phyloP scores from a whole-genome alignment of 2,888 invertebrate genomes.

The Asteroscopus sphinx region DNA sequence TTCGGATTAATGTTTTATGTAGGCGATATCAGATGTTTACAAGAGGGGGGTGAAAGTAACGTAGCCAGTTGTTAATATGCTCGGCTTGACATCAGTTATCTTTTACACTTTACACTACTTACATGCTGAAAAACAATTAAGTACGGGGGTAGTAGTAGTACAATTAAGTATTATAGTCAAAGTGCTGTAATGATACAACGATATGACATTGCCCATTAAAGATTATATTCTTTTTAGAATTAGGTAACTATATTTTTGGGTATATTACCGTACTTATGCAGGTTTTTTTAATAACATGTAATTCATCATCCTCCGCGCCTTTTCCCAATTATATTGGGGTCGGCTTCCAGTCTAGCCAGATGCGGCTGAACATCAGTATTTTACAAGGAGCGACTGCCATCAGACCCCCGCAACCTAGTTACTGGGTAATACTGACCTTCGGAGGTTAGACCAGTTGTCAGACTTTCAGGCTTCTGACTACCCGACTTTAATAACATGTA shows the following conservation, averaged over 20 bases:
- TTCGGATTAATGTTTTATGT: conserved; percentile 80
- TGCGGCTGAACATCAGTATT: too few relatives aligned
- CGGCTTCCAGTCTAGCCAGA: too few relatives aligned
- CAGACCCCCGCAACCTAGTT: too few relatives aligned
- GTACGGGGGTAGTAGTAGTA: conserved; percentile 34
- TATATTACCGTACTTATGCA: background rate
- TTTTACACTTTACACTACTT: conserved; percentile 51
- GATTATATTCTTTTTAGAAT: conserved; percentile 10
- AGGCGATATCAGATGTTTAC: conserved; percentile 77
- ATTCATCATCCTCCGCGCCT: too few relatives aligned
- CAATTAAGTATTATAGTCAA: conserved; percentile 31
- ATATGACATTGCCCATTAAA: conserved; percentile 27
- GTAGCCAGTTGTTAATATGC: conserved; percentile 56
- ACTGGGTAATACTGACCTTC: too few relatives aligned
- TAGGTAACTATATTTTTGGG: conserved; percentile 3
- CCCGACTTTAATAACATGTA: too few relatives aligned
- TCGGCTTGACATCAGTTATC: conserved; percentile 50
- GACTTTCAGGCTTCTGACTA: too few relatives aligned
- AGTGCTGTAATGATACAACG: conserved; percentile 35
- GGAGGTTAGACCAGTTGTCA: too few relatives aligned
- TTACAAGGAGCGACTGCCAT: too few relatives aligned
- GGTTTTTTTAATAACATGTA: too few relatives aligned
- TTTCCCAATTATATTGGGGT: too few relatives aligned
- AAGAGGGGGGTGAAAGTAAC: conserved; percentile 65
- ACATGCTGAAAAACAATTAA: conserved; percentile 52